These are phyloP conservation scores for Eulithis prunata DNA, from an alignment of 2,888 invertebrate species.

Conservation along the genomic window DNA sequence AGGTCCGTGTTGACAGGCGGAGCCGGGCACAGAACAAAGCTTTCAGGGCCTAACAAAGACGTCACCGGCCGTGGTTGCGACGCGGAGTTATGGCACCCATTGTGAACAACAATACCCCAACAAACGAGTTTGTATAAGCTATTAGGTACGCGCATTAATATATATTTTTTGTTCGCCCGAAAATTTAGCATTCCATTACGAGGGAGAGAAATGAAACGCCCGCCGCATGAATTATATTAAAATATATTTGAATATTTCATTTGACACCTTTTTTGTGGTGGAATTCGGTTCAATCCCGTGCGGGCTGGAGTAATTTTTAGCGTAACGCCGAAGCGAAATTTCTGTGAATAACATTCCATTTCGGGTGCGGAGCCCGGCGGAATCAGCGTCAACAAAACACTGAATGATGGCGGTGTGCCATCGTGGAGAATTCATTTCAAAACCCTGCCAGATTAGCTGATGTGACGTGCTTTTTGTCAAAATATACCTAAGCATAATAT, in stretches of 20 bases:
- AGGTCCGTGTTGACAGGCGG: slow-evolving; percentile 75
- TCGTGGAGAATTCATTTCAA: slow-evolving; percentile 73
- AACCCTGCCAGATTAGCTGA: slow-evolving; percentile 64
- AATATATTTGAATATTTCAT: slow-evolving; percentile 85
- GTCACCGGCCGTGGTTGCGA: slow-evolving; percentile 83
- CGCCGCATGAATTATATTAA: slow-evolving; percentile 85
- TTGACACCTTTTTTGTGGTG: slow-evolving; percentile 84
- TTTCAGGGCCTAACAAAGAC: slow-evolving; percentile 81
- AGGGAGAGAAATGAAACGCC: slow-evolving; percentile 85
- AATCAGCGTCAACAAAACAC: slow-evolving; percentile 81
- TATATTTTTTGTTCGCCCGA: slow-evolving; percentile 84
- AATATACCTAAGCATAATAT: not conserved
- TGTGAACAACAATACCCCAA: slow-evolving; percentile 84
- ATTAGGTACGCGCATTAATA: slow-evolving; percentile 85
- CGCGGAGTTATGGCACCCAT: slow-evolving; percentile 84
- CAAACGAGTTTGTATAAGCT: slow-evolving; percentile 85
- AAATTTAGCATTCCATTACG: slow-evolving; percentile 85
- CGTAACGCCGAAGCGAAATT: slow-evolving; percentile 78
- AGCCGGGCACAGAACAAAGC: slow-evolving; percentile 77
- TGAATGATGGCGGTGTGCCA: slow-evolving; percentile 74
- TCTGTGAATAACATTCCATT: slow-evolving; percentile 83
- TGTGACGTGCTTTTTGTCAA: slow-evolving; percentile 16
- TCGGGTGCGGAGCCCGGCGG: slow-evolving; percentile 77
- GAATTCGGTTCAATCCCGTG: slow-evolving; percentile 82
- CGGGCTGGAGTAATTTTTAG: slow-evolving; percentile 80